These are phyloP conservation scores for Enteromius paludinosus DNA, from an alignment of 2,797 vertebrate species.

Conservation along the genomic window DNA sequence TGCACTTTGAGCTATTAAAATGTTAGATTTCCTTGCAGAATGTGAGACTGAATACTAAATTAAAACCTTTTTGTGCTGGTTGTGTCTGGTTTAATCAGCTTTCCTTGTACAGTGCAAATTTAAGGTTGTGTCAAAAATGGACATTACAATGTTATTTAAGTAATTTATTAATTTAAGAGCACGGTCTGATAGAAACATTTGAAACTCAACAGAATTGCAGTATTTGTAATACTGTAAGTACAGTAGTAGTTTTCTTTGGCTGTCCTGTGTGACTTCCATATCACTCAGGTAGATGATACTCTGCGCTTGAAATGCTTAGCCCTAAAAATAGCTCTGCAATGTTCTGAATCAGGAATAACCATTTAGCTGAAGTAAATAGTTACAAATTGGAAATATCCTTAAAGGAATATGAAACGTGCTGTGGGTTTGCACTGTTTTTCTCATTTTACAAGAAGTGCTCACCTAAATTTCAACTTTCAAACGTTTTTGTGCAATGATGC, in stretches of 20 bases:
- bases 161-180: background rate
- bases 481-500: background rate
- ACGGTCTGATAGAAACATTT: constrained; percentile 2
- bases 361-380: constrained; percentile 17
- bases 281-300: constrained; percentile 23
- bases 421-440: background rate
- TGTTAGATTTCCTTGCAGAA: background rate
- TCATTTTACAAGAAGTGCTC: background rate
- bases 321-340: constrained; percentile 36
- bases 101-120: background rate
- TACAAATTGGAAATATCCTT: constrained; percentile 5
- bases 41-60: background rate
- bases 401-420: background rate
- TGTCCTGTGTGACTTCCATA: constrained; percentile 14
- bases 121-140: background rate
- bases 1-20: background rate
- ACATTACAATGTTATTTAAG: background rate
- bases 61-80: background rate
- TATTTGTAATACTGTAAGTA: constrained; percentile 32
- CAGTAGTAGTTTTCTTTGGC: constrained; percentile 17
- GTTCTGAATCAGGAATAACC: constrained; percentile 33
- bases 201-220: background rate
- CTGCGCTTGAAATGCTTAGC: constrained; percentile 6
- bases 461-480: background rate
- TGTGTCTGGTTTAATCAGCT: background rate